phyloP scores from a whole-genome alignment of 2,797 vertebrate species.

The Argentina silus region DNA sequence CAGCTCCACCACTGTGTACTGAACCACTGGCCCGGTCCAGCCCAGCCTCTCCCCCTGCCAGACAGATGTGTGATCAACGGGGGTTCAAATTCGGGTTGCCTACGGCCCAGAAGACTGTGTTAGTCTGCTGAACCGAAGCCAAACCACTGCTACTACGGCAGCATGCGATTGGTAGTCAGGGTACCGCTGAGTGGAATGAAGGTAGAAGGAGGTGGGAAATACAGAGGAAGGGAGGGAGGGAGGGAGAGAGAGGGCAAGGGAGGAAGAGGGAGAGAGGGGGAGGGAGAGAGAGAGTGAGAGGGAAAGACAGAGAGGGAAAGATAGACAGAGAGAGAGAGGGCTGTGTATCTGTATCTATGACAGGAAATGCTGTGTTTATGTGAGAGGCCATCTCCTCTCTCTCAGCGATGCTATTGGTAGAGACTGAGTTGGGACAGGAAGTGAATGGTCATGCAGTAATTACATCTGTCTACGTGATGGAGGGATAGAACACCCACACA shows the following conservation, averaged over 20 bases:
- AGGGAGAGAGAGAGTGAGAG: not conserved
- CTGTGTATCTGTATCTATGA: conserved; percentile 9
- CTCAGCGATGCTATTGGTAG: conserved; percentile 56
- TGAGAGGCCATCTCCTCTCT: conserved; percentile 44
- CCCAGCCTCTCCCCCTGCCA: too few relatives aligned
- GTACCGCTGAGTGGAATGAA: too few relatives aligned
- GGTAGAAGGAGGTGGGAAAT: too few relatives aligned
- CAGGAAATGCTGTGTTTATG: conserved; percentile 64
- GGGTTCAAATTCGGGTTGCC: too few relatives aligned
- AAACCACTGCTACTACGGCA: too few relatives aligned
- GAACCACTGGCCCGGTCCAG: too few relatives aligned
- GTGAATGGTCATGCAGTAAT: conserved; percentile 63
- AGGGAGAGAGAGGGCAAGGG: too few relatives aligned
- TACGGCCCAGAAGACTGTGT: too few relatives aligned
- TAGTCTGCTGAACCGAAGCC: too few relatives aligned
- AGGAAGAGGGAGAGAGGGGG: not conserved
- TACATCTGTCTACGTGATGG: conserved; percentile 67
- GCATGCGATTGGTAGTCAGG: too few relatives aligned
- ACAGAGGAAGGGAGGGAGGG: too few relatives aligned
- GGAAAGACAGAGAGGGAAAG: not conserved
- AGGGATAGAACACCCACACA: conserved; percentile 35
- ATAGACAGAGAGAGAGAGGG: not conserved
- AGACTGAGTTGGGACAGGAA: conserved; percentile 53
- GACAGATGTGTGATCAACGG: too few relatives aligned
- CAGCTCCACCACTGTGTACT: not conserved